Conservation (phyloP, 2,888 invertebrate genomes). For the Eugnorisma glareosa region DNA sequence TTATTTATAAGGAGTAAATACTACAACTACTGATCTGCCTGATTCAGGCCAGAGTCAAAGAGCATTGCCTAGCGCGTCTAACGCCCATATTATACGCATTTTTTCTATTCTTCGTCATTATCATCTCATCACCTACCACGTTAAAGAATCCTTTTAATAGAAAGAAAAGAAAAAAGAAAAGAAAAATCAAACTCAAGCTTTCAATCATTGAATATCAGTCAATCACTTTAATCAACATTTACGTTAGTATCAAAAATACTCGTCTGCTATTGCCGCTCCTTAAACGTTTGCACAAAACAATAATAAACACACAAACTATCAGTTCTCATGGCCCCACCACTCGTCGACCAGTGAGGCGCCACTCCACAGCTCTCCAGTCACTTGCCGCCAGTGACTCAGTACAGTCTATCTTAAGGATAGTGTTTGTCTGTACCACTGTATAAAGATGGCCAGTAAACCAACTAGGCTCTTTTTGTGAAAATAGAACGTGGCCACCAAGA, state of each 20-base stretch:
- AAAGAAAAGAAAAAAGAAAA: no score
- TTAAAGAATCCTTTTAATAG: not conserved
- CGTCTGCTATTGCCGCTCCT: not conserved
- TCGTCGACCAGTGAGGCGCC: conserved; percentile 48
- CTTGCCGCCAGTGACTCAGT: conserved; percentile 54
- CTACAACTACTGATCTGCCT: not conserved
- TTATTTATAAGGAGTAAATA: not conserved
- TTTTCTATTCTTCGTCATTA: not conserved
- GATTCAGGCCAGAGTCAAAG: not conserved
- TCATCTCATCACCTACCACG: not conserved
- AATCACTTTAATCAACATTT: not conserved
- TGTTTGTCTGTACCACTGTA: conserved; percentile 50
- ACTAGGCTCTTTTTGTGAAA: not conserved
- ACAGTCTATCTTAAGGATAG: conserved; percentile 50
- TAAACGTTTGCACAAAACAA: not conserved
- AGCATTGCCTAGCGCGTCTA: not conserved
- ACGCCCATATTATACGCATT: not conserved
- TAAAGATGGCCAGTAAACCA: not conserved
- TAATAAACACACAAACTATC: not conserved
- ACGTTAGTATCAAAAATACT: not conserved
- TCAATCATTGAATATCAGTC: not conserved
- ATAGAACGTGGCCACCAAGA: not conserved
- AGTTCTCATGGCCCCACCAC: conserved; percentile 52
- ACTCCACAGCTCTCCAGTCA: conserved; percentile 44
- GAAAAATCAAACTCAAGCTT: no score